A percentile compares a stretch with the other conserved stretches of the same genome.
These are phyloP conservation scores for Rhagologus leucostigma DNA, from an alignment of 2,113 vertebrate species.

Conservation along the genomic window DNA sequence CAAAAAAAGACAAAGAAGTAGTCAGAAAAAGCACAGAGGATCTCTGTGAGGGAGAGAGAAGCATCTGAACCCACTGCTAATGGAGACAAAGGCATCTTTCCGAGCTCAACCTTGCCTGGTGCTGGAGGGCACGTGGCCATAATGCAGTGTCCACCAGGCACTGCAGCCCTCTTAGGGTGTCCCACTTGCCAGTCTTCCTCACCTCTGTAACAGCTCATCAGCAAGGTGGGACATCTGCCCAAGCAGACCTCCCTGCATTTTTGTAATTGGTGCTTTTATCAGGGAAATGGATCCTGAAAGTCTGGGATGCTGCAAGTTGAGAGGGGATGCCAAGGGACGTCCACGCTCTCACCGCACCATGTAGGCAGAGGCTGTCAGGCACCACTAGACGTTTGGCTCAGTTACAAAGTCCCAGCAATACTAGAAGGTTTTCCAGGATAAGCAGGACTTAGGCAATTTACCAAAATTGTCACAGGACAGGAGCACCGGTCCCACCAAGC, in stretches of 20 bases:
- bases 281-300: not conserved
- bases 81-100: not conserved
- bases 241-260: not conserved
- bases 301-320: not conserved
- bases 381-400: not conserved
- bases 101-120: rapidly evolving
- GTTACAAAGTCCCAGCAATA: not conserved
- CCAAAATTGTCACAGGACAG: not conserved
- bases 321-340: rapidly evolving
- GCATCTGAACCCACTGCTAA: not conserved
- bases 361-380: rapidly evolving
- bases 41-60: not conserved
- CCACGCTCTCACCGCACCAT: rapidly evolving
- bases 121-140: not conserved
- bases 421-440: not conserved
- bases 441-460: not conserved
- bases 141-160: not conserved
- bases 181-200: not conserved
- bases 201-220: not conserved
- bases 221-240: not conserved
- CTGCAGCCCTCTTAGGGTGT: not conserved
- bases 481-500: rapidly evolving
- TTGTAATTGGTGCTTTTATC: rapidly evolving
- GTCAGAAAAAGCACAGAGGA: not conserved
- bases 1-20: not conserved